A percentile compares a stretch with the other conserved stretches of the same genome.
Evolutionary conservation across 92 coral and sea anemone species (phyloP).

Genomic region (Siderastrea radians): DNA sequence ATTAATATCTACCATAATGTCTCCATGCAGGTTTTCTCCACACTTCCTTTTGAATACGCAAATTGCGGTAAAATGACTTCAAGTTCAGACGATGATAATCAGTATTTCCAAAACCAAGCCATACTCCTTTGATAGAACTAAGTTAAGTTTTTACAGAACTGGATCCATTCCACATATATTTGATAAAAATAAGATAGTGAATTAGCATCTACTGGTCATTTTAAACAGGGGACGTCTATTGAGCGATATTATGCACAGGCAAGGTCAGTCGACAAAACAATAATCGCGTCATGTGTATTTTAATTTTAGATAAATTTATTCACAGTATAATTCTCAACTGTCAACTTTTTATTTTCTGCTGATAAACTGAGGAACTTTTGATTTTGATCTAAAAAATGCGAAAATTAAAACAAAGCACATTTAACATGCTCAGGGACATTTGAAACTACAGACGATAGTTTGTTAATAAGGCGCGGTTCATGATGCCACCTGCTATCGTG

Average conservation of each 20-base stretch:
- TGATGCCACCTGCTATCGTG: constrained; percentile 11
- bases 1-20: too few relatives aligned
- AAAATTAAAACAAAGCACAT: neutral
- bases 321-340: too few relatives aligned
- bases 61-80: constrained; percentile 8
- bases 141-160: neutral
- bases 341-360: neutral
- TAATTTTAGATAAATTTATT: too few relatives aligned
- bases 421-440: neutral
- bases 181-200: neutral
- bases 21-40: neutral
- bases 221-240: neutral
- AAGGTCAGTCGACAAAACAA: constrained; percentile 9
- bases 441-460: neutral
- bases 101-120: neutral
- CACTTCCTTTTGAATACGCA: neutral
- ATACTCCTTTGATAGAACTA: neutral
- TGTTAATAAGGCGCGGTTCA: neutral
- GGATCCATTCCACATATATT: neutral
- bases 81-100: neutral
- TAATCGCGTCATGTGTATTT: constrained; percentile 18
- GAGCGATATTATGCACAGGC: constrained; percentile 13
- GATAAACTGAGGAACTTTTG: neutral
- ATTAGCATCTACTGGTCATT: constrained; percentile 10
- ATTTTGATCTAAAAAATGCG: neutral